Conservation (phyloP, 1,140 invertebrate species). For the Leptestheria dahalacensis region DNA sequence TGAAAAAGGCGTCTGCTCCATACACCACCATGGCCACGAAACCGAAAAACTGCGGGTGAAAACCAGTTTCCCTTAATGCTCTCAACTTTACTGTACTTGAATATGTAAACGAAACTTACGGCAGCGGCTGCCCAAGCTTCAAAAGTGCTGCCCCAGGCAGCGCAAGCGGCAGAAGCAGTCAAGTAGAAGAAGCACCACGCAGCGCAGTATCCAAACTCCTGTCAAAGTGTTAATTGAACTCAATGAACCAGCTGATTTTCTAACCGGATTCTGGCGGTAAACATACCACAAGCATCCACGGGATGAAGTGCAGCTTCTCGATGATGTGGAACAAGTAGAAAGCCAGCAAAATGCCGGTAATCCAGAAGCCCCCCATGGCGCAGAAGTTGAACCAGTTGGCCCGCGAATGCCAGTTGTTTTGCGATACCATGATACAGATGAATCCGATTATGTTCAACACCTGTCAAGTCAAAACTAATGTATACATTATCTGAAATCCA, state of each 20-base stretch:
- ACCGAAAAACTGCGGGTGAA: conserved; percentile 50
- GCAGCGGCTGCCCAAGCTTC: conserved; percentile 44
- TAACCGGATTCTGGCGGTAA: not conserved
- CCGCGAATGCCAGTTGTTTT: conserved; percentile 32
- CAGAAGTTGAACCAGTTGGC: conserved; percentile 62
- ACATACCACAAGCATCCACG: conserved; percentile 71
- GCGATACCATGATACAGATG: conserved; percentile 55
- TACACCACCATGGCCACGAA: conserved; percentile 59
- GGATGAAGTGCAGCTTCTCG: conserved; percentile 67
- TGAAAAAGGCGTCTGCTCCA: conserved; percentile 57
- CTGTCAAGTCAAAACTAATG: conserved; percentile 35
- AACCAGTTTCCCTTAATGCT: not conserved
- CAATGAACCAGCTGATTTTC: too few relatives aligned
- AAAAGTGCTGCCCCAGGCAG: conserved; percentile 30
- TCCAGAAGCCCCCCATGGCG: conserved; percentile 69
- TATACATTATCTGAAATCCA: not conserved
- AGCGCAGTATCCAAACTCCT: conserved; percentile 56
- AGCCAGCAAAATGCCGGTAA: conserved; percentile 58
- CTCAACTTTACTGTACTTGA: conserved; percentile 1
- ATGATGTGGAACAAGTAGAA: conserved; percentile 74
- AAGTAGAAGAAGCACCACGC: conserved; percentile 55
- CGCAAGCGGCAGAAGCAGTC: conserved; percentile 45
- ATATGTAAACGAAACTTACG: conserved; percentile 36
- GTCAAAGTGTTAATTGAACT: too few relatives aligned
- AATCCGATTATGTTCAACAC: conserved; percentile 59